Base-by-base conservation (phyloP, 2,888 invertebrate species). In the Melanchra persicariae region DNA sequence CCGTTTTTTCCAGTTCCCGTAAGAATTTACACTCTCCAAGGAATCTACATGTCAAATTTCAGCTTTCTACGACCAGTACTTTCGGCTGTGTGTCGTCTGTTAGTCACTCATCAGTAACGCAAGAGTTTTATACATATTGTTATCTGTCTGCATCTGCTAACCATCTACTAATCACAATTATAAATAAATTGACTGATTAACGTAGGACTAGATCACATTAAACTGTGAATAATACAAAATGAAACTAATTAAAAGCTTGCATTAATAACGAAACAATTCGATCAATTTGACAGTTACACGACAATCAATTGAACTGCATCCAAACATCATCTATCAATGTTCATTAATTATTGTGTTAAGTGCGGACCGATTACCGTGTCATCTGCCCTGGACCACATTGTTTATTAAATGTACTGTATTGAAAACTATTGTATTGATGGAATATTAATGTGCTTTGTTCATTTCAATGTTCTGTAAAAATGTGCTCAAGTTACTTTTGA, bases 271-370 rank as follows among this genome's bases (percentile, higher is more conserved):
- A 9, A 67, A 22, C 15, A 15, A 15, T 43, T 30, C 26, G 49
- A 26, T 49, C n/a, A 40, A 61, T 30, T 19, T 40, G 26, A 24
- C 30, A 24, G 2, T 8, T 4, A 49, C 17, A 40, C 1, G 4
- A 10, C 5, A 22, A 52, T 43, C 22, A 70, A 45, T 76, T 19
- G 19, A 10, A 9, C n/a, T 45, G 51, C 43, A 52, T 19, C 10
- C 51, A 37, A 34, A 15, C 15, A 22, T 70, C 17, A 43, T 34
- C 24, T 10, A 15, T 12, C 26, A 65, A 10, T 64, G 12, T 19
- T 9, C 2, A 65, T 49, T 49, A 64, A 66, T 66, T 62, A 34
- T 12, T n/a, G 34, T 10, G 34, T 34, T 12, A 34, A 74, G 43
- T 64, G 26, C 22, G 34, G 26, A 52, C 43, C 24, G 26, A 52